Evolutionary conservation across 2,797 vertebrate species (phyloP).

Genomic region (Poeciliopsis paucimaculata): DNA sequence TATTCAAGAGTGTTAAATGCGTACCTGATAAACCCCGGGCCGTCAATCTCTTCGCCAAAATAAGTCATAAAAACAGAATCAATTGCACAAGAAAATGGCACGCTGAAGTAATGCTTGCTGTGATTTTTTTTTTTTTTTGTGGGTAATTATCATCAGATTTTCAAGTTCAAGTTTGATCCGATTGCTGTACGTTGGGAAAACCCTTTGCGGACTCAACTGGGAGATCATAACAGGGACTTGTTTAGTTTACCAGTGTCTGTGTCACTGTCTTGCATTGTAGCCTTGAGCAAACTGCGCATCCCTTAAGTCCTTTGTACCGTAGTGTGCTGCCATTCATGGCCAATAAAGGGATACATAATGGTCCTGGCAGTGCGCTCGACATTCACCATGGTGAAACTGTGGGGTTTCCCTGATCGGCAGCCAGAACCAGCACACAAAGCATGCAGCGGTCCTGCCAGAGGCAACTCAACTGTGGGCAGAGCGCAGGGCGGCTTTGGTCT

Average conservation of each 20-base stretch:
- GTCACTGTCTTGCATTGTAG: constrained; percentile 66
- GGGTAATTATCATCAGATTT: constrained; percentile 40
- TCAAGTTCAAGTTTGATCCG: constrained; percentile 58
- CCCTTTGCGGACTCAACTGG: constrained; percentile 58
- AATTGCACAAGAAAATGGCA: constrained; percentile 41
- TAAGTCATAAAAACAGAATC: constrained; percentile 38
- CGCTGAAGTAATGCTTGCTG: constrained; percentile 39
- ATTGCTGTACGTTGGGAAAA: constrained; percentile 50
- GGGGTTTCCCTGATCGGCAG: constrained; percentile 80
- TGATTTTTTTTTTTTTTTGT: constrained; percentile 29
- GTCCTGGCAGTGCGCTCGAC: constrained; percentile 71
- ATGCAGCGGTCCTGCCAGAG: constrained; percentile 78
- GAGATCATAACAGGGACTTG: constrained; percentile 65
- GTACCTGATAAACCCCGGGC: constrained; percentile 42
- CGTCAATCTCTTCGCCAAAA: constrained; percentile 33
- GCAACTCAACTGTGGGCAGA: constrained; percentile 79
- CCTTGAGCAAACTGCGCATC: constrained; percentile 64
- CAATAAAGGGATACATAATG: constrained; percentile 77
- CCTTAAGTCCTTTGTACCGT: constrained; percentile 69
- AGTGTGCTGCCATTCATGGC: constrained; percentile 73
- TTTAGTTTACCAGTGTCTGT: constrained; percentile 64
- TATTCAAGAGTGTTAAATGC: constrained; percentile 59
- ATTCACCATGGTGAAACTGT: constrained; percentile 81
- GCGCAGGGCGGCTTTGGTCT: constrained; percentile 79
- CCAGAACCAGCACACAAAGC: constrained; percentile 83